A percentile compares a stretch with the other conserved stretches of the same genome.
Evolutionary conservation across 92 coral and sea anemone species (phyloP).

Genomic region (Pocillopora grandis): DNA sequence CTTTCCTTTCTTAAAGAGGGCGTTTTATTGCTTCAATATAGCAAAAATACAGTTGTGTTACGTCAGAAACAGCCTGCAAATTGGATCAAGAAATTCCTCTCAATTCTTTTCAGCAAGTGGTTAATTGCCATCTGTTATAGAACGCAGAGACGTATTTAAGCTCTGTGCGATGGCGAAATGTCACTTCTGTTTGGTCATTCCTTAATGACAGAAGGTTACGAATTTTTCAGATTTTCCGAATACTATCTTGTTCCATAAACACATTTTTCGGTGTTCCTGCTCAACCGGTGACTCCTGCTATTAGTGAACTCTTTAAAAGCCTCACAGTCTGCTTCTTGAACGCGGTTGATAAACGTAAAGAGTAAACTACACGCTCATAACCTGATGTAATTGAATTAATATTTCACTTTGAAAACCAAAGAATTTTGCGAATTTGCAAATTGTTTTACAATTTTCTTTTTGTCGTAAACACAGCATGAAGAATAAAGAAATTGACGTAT

Average conservation of each 20-base stretch:
- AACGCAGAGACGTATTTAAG: not conserved
- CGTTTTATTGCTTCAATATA: not conserved
- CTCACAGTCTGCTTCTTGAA: no score
- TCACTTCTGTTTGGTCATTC: not conserved
- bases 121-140: conserved; percentile 3
- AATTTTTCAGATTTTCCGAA: conserved; percentile 24
- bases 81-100: not conserved
- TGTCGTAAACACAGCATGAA: conserved; percentile 17
- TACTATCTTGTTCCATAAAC: conserved; percentile 12
- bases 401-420: not conserved
- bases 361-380: no score
- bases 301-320: no score
- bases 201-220: not conserved
- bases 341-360: no score
- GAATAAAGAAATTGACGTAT: conserved; percentile 7
- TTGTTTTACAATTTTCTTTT: conserved; percentile 10
- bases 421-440: conserved; percentile 5
- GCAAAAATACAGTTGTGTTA: not conserved
- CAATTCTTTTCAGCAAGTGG: conserved; percentile 15
- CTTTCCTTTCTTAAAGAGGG: not conserved
- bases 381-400: no score
- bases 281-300: not conserved
- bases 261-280: not conserved
- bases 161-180: not conserved
- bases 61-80: not conserved